phyloP scores from a whole-genome alignment of 2,113 vertebrate species.

The Narcine bancroftii region DNA sequence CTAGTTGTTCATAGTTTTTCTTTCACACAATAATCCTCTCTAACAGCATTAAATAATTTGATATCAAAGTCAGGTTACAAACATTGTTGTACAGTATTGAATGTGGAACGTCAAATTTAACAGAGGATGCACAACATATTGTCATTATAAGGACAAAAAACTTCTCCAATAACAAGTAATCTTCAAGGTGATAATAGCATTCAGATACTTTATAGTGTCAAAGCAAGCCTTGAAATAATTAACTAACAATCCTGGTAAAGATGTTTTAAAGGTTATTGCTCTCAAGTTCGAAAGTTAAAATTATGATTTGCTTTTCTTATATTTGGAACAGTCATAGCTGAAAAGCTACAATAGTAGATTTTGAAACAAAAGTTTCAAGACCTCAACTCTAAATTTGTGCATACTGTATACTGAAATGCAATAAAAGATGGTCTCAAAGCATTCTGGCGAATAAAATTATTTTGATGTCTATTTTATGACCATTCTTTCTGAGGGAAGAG shows the following conservation, averaged over 20 bases:
- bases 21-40: not conserved
- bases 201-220: not conserved
- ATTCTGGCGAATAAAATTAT: not conserved
- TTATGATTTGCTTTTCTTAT: not conserved
- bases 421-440: not conserved
- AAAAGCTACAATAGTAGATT: not conserved
- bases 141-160: not conserved
- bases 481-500: not conserved
- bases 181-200: not conserved
- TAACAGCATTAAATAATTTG: not conserved
- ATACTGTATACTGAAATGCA: not conserved
- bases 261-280: not conserved
- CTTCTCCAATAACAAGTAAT: not conserved
- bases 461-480: not conserved
- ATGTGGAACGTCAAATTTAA: not conserved
- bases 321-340: not conserved
- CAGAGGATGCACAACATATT: not conserved
- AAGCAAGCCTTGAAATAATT: not conserved
- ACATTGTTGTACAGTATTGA: not conserved
- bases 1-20: not conserved
- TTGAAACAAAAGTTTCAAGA: not conserved
- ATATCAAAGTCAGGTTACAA: not conserved
- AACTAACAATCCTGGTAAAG: not conserved
- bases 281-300: not conserved
- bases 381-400: not conserved